Evolutionary conservation across 2,113 vertebrate species (phyloP).

Genomic region (Sceloporus undulatus): DNA sequence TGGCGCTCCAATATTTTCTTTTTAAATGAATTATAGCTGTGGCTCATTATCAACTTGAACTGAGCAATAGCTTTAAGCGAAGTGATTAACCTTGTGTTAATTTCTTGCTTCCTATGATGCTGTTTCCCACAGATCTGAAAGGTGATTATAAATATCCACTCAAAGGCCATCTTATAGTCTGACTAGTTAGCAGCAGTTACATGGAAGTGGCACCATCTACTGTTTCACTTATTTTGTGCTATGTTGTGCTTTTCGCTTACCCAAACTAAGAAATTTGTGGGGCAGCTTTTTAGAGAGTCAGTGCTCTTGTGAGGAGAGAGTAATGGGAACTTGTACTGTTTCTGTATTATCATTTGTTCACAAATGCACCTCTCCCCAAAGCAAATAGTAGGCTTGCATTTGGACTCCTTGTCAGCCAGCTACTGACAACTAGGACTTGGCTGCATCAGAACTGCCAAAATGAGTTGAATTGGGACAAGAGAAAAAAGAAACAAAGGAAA

Average conservation of each 20-base stretch:
- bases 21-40: background rate
- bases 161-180: background rate
- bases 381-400: background rate
- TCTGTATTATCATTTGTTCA: background rate
- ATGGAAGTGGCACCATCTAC: conserved; percentile 20
- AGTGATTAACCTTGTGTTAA: background rate
- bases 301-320: background rate
- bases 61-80: background rate
- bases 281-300: background rate
- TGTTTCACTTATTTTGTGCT: background rate
- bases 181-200: background rate
- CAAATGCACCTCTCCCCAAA: background rate
- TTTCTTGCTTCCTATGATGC: background rate
- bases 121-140: background rate
- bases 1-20: no score
- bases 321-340: background rate
- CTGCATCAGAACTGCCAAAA: background rate
- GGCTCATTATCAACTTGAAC: background rate
- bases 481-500: background rate
- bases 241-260: background rate
- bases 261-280: background rate
- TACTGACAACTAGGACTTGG: background rate
- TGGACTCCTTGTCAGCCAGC: background rate
- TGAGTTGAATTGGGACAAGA: background rate
- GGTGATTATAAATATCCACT: background rate